Evolutionary conservation across 2,797 vertebrate species (phyloP), one percentile per base, ranked within the genome.

Genomic region (Enteromius mattozi): DNA sequence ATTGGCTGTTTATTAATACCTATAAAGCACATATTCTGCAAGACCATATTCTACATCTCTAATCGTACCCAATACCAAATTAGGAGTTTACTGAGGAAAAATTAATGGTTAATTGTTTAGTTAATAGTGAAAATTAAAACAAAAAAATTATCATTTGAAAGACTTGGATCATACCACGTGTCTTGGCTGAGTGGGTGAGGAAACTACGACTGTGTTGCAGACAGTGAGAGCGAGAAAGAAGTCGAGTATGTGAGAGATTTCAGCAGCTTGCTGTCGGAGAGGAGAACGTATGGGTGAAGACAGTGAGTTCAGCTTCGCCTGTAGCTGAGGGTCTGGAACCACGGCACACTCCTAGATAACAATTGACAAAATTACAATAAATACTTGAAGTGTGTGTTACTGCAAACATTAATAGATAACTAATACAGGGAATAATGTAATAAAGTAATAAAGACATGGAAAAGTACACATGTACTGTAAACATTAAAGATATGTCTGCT

Each of bases 141-240:
- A 14, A 47, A 13, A 47, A 13, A 13, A 17, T 14, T 37, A 59
- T 45, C 19, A 30, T 51, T 76, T 59, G 59, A 81, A 86, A 45
- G 30, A 16, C 30, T 63, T 51, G 27, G 17, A 69, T 80, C 87
- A 85, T 91, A 98, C 97, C 96, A 94, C 92, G 30, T 96, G 95
- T 65, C 87, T 91, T 4, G 95, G 93, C 63, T 96, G 96, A 83
- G 86, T 93, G 19, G 96, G 93, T 0, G 93, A 94, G 80, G 97
- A 98, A 81, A 99, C 98, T 85, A 99, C 96, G n/a, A 99, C 98
- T 0, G 96, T 99, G 89, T 99, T 99, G 88, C 98, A 99, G 86
- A 98, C 92, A 4, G 97, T 95, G 87, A 99, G 89, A 6, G 98
- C 97, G 33, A 99, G 94, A 87, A 99, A 98, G 91, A 99, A 99